Conservation (phyloP, 2,888 invertebrate genomes). For the Agonopterix alstromeriana region DNA sequence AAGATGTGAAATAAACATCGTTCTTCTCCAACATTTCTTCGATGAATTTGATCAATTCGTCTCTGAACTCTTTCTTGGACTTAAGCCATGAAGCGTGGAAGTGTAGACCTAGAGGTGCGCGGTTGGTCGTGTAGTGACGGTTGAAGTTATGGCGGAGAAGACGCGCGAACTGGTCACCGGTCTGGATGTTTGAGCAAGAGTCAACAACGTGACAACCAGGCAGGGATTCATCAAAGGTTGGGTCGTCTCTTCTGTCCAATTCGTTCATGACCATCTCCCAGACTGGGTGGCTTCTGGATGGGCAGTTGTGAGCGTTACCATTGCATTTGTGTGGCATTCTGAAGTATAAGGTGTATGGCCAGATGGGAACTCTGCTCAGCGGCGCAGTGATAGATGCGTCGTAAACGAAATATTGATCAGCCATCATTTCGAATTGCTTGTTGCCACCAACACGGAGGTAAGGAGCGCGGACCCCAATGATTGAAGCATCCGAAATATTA, state of each 20-base stretch:
- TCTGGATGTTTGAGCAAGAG: conserved; percentile 94
- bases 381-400: conserved; percentile 96
- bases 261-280: conserved; percentile 99
- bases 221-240: conserved; percentile 93
- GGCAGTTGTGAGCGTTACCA: conserved; percentile 95
- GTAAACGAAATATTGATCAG: conserved; percentile 95
- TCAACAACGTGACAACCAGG: conserved; percentile 97
- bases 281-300: conserved; percentile 92
- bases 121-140: conserved; percentile 94
- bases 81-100: conserved; percentile 98
- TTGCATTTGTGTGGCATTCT: conserved; percentile 97
- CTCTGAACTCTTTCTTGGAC: conserved; percentile 94
- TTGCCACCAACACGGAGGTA: conserved; percentile 94
- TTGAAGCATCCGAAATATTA: conserved; percentile 93
- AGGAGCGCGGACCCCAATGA: conserved; percentile 92
- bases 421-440: conserved; percentile 98
- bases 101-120: conserved; percentile 93
- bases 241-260: conserved; percentile 94
- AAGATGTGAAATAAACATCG: conserved; percentile 95
- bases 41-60: conserved; percentile 93
- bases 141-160: conserved; percentile 96
- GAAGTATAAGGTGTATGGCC: conserved; percentile 98
- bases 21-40: conserved; percentile 93
- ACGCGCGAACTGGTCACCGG: conserved; percentile 92
- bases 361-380: conserved; percentile 91